These are phyloP conservation scores for Epinephelus fuscoguttatus DNA, from an alignment of 2,113 vertebrate genomes.

Conservation along the genomic window DNA sequence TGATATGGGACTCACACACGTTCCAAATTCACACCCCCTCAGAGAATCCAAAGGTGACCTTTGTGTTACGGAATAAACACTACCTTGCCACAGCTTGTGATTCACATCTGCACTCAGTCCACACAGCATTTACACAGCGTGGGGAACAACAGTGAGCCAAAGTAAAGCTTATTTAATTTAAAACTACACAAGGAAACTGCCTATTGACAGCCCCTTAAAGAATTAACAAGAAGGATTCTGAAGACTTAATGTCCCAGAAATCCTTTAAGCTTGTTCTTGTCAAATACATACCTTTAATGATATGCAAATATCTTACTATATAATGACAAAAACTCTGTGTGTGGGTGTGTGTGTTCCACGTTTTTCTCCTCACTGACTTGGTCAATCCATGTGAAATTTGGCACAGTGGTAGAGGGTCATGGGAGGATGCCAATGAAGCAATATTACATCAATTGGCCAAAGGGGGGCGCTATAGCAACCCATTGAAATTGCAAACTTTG, in stretches of 20 bases:
- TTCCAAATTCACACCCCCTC: not conserved
- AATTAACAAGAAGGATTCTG: not conserved
- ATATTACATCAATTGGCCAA: no score
- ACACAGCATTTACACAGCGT: not conserved
- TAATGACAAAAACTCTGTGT: no score
- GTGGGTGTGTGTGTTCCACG: no score
- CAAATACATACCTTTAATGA: no score
- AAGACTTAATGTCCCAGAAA: not conserved
- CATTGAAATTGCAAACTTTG: no score
- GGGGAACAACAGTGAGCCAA: conserved; percentile 6
- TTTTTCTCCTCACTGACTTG: no score
- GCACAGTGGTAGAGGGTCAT: no score
- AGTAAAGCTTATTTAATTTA: conserved; percentile 2
- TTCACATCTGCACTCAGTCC: conserved; percentile 34
- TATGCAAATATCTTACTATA: no score
- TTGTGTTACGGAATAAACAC: conserved; percentile 6
- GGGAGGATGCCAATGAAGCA: no score
- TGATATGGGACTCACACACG: not conserved
- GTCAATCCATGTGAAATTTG: no score
- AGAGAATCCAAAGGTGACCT: conserved; percentile 38
- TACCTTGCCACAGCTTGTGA: not conserved
- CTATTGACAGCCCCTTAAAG: not conserved
- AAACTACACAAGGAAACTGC: not conserved
- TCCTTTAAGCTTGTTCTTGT: not conserved
- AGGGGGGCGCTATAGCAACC: no score